Base-by-base conservation (phyloP, 2,797 vertebrate species). In the Lutjanus campechanus region DNA sequence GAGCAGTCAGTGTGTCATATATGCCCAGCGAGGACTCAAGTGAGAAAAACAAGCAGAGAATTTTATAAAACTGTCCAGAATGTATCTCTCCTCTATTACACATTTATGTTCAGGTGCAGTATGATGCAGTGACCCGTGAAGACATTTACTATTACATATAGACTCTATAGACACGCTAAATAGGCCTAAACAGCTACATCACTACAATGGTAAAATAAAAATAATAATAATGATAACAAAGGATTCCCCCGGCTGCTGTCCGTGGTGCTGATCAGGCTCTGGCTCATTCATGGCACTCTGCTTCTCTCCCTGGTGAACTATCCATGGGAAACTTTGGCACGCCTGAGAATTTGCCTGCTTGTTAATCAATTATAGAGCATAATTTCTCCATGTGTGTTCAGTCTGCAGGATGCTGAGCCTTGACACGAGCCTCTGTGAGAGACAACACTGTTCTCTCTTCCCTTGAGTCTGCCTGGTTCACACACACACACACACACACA, bases 181-280 rank as follows among this genome's bases (percentile, higher is more conserved):
- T 11, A 20, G 9, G 13, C 70, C 49, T 20, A 53, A 73, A 44
- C 16, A 49, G 7, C 54, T 15, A 59, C 53, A 54, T 44, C 20
- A 5, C 11, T 20, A 55, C 17, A 54, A 17, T 53, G 25, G 54
- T 49, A 29, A 20, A 36, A 36, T 3, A 36, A 36, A 36, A 36
- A 36, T 3, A 36, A 36, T 3, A 36, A 36, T 36, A 54, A 53
- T 9, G 11, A 44, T 40, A 41, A 19, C 9, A 58, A 46, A 63
- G 47, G 46, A 5, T 51, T 36, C 1, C 5, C 7, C 11, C 6
- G 16, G 73, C n/a, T 0, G 46, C 87, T 90, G 85, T 90, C 87
- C 73, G 0, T 85, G 88, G 90, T 86, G 85, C 88, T 90, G 87
- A 85, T 83, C 17, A 3, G 36, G 40, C 25, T 73, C 15, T 11